Evolutionary conservation across 2,113 vertebrate genomes (phyloP), one percentile per base, ranked within the genome.

Genomic region (Pseudorectes ferrugineus): DNA sequence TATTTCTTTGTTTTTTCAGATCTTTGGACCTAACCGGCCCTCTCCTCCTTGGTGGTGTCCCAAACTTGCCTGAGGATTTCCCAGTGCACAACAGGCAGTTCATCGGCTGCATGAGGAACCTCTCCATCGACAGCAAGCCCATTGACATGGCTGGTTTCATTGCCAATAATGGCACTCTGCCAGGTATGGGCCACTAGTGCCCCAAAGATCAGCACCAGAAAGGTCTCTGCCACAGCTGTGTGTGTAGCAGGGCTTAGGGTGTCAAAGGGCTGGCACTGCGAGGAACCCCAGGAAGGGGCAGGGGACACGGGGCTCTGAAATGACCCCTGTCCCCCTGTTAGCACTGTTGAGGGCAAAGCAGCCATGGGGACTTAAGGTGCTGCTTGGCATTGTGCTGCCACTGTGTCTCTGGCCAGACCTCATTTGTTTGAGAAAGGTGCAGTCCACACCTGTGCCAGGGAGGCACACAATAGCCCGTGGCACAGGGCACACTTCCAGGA

Each of bases 21-120:
- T 99, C 99, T 29, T 95, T 99, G 97, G 99, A 99, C 80, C 97
- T 99, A 80, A 99, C 99, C 0, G 99, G 99, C 5, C 99, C 99
- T 4, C 98, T 99, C 61, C 97, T 99, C 18, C 98, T 99, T 26
- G 99, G 99, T 0, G 99, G 99, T 2, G 99, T 99, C 84, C 99
- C 99, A 82, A 98, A 99, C 97, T 98, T 99, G 61, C 99, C 99
- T 0, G 99, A 99, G 89, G 99, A 99, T 96, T 99, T 99, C 89
- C 99, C 99, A 0, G 98, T 99, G 92, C 98, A 97, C 81, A 99
- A 99, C 97, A 98, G 99, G 20, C 98, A 99, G 96, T 99, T 99
- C 19, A 96, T 99, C 2, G 99, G 99, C 92, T 99, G 99, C 97
- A 99, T 99, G 98, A 98, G 99, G 88, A 99, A 99, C 98, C 97